Conservation (phyloP, 1,140 invertebrate genomes). For the Melitaea cinxia region DNA sequence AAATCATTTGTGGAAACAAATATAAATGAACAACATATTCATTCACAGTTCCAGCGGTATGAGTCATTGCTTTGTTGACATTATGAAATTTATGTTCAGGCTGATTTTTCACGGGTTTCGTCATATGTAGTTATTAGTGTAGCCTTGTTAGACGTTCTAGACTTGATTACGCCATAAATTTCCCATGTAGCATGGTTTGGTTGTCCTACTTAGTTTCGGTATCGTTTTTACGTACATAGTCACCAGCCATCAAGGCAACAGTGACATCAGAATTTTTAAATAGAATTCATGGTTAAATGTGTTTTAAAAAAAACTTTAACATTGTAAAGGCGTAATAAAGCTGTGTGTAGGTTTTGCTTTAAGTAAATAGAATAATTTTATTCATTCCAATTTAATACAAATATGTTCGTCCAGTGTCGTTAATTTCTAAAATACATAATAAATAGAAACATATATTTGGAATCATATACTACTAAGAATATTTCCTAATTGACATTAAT, state of each 20-base stretch:
- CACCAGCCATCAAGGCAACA: not conserved
- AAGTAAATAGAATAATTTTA: constrained; percentile 3
- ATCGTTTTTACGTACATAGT: constrained; percentile 23
- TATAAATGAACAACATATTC: constrained; percentile 28
- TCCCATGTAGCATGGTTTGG: not conserved
- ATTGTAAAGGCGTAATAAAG: constrained; percentile 7
- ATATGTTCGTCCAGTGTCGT: too few species aligned
- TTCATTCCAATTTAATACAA: not conserved
- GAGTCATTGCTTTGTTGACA: constrained; percentile 60
- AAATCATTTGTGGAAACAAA: constrained; percentile 23
- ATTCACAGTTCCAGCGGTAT: constrained; percentile 36
- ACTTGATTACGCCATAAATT: not conserved
- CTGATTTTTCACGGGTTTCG: constrained; percentile 22
- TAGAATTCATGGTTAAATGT: constrained; percentile 42
- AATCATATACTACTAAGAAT: too few species aligned
- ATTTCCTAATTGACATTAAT: too few species aligned
- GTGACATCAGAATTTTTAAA: constrained; percentile 64
- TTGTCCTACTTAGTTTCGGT: not conserved
- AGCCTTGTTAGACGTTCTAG: not conserved
- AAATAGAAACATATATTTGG: too few species aligned
- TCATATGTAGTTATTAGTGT: not conserved
- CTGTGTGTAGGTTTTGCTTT: not conserved
- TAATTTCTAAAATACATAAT: too few species aligned
- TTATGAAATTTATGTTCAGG: constrained; percentile 38
- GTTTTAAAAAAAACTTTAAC: constrained; percentile 31